Conservation (phyloP, 1,140 invertebrate genomes). For the Araneus ventricosus region DNA sequence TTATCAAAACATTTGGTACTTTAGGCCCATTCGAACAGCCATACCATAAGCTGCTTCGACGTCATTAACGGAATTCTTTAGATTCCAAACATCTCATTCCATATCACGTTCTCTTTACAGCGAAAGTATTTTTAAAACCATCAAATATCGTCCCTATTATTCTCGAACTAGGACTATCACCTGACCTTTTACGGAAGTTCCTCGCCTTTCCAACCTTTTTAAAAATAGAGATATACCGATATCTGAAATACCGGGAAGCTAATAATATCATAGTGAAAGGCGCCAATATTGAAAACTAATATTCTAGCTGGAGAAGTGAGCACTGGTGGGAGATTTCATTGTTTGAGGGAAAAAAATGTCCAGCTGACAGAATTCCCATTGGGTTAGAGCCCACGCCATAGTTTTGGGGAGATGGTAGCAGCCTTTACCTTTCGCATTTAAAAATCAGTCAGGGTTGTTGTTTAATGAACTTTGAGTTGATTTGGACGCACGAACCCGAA, state of each 20-base stretch:
- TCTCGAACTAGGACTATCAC: neutral
- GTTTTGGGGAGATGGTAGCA: neutral
- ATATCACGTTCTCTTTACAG: no score
- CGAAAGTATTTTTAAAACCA: neutral
- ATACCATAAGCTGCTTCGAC: neutral
- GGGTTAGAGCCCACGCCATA: neutral
- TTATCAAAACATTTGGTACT: no score
- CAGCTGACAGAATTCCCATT: neutral
- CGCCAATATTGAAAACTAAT: slow-evolving; percentile 35
- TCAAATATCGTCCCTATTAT: neutral
- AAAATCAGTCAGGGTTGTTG: neutral
- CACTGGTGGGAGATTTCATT: neutral
- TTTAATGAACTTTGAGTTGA: neutral
- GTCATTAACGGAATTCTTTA: neutral
- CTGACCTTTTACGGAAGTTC: slow-evolving; percentile 20
- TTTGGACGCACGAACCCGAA: neutral
- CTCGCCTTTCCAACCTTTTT: neutral
- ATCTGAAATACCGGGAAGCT: slow-evolving; percentile 13
- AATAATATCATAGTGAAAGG: neutral
- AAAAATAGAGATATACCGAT: neutral
- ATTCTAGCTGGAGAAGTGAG: neutral
- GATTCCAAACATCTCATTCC: neutral
- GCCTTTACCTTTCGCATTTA: slow-evolving; percentile 19
- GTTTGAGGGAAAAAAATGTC: neutral
- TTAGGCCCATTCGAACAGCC: no score